Percentiles rank a stretch among this genome's conserved stretches.
Conservation (phyloP, 2,797 vertebrate species). For the Hemibagrus guttatus region DNA sequence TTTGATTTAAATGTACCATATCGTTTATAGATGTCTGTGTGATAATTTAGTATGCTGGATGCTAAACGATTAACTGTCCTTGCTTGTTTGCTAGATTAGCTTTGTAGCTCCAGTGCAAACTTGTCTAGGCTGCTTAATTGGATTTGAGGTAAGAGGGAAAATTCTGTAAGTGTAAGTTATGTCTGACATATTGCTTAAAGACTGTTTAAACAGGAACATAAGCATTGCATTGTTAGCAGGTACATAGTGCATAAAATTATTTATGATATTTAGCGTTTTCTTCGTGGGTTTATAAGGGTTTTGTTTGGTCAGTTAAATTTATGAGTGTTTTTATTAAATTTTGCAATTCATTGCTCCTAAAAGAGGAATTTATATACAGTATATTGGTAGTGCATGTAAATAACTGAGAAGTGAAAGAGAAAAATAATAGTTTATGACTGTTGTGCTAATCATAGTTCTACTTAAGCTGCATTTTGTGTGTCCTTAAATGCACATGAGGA, state of each 20-base stretch:
- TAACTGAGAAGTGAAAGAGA: neutral
- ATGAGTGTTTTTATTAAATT: neutral
- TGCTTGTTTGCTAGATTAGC: neutral
- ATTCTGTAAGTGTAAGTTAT: neutral
- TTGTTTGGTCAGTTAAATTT: neutral
- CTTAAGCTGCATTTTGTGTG: neutral
- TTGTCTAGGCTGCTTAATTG: neutral
- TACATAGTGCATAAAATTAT: neutral
- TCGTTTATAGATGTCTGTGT: neutral
- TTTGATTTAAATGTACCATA: neutral
- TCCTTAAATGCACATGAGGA: neutral
- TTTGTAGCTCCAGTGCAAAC: neutral
- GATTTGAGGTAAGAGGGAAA: neutral
- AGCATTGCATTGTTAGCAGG: neutral
- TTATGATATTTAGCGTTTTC: too few species aligned
- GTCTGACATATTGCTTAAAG: neutral
- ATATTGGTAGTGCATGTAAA: neutral
- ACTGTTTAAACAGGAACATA: neutral
- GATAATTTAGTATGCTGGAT: neutral
- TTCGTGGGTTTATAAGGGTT: neutral
- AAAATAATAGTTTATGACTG: neutral
- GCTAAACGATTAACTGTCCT: neutral
- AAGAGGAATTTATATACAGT: neutral
- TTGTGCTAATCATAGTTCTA: neutral
- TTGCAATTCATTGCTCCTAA: neutral